These are phyloP conservation scores for Schizothorax lantsangensis DNA, from an alignment of 2,797 vertebrate genomes.

Conservation along the genomic window DNA sequence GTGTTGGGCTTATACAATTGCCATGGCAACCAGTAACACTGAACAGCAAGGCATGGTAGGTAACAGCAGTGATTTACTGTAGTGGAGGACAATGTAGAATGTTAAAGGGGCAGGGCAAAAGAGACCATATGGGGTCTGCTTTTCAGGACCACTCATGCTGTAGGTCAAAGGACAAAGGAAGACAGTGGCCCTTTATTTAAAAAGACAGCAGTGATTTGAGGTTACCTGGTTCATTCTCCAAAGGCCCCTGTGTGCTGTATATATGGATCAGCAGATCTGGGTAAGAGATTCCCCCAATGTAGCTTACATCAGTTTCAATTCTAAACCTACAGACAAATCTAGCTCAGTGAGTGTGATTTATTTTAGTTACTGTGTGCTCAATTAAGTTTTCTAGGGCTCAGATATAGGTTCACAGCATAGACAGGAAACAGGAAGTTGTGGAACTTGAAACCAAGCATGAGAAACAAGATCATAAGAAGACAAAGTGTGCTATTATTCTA, in stretches of 20 bases:
- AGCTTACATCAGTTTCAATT: neutral
- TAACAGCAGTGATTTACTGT: slow-evolving; percentile 46
- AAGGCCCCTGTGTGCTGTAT: neutral
- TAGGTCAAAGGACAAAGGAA: slow-evolving; percentile 53
- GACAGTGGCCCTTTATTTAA: slow-evolving; percentile 9
- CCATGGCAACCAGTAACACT: slow-evolving; percentile 47
- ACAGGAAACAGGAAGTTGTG: slow-evolving; percentile 56
- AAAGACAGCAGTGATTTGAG: slow-evolving; percentile 13
- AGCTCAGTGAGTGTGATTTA: neutral
- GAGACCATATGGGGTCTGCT: slow-evolving; percentile 42
- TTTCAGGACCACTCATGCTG: slow-evolving; percentile 47
- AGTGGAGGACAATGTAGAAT: slow-evolving; percentile 46
- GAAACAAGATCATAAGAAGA: slow-evolving; percentile 20
- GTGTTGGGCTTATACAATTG: slow-evolving; percentile 45
- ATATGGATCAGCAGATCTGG: neutral
- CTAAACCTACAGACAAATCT: too few relatives aligned
- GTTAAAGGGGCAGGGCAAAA: slow-evolving; percentile 18
- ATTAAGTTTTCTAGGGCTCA: slow-evolving; percentile 1
- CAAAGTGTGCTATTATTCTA: slow-evolving; percentile 1
- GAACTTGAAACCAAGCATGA: slow-evolving; percentile 42
- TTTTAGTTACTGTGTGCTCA: neutral
- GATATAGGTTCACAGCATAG: slow-evolving; percentile 21
- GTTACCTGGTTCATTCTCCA: slow-evolving; percentile 15
- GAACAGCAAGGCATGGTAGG: slow-evolving; percentile 22
- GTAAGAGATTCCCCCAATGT: neutral